Evolutionary conservation across 2,113 vertebrate genomes (phyloP).

Genomic region (Atlantisia rogersi): DNA sequence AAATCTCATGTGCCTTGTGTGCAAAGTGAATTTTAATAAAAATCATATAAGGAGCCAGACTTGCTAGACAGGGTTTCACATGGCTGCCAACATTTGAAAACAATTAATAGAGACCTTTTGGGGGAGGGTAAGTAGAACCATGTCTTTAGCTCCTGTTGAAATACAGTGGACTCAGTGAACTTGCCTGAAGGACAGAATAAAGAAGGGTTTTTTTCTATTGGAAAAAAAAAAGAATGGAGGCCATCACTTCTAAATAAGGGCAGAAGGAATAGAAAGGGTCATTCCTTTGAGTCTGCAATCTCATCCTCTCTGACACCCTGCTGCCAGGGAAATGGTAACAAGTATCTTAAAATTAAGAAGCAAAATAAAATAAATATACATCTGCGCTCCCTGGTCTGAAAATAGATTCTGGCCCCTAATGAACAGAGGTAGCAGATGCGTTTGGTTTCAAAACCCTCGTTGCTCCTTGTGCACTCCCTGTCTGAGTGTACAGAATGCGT

Average conservation of each 20-base stretch:
- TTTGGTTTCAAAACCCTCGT: neutral
- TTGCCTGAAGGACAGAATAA: constrained; percentile 59
- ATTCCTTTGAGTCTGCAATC: neutral
- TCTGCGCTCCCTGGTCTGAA: neutral
- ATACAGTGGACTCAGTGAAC: constrained; percentile 72
- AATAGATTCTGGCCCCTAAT: neutral
- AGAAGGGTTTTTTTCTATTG: neutral
- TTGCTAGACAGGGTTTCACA: constrained; percentile 70
- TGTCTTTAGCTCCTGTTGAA: constrained; percentile 71
- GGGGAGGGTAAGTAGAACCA: constrained; percentile 54
- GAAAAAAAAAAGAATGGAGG: neutral
- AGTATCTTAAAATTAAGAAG: constrained; percentile 30
- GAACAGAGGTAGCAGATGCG: neutral
- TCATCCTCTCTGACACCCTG: neutral
- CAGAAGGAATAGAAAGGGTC: neutral
- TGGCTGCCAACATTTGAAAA: constrained; percentile 78
- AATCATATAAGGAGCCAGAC: constrained; percentile 78
- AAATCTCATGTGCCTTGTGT: constrained; percentile 76
- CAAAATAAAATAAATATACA: constrained; percentile 38
- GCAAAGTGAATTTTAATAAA: constrained; percentile 83
- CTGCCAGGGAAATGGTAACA: constrained; percentile 22
- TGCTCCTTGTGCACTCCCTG: neutral
- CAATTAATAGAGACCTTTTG: constrained; percentile 76
- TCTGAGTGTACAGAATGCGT: neutral
- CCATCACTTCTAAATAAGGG: constrained; percentile 41